These are phyloP conservation scores for Acrocephalus kingi DNA, from an alignment of 2,113 vertebrate genomes.

Conservation along the genomic window DNA sequence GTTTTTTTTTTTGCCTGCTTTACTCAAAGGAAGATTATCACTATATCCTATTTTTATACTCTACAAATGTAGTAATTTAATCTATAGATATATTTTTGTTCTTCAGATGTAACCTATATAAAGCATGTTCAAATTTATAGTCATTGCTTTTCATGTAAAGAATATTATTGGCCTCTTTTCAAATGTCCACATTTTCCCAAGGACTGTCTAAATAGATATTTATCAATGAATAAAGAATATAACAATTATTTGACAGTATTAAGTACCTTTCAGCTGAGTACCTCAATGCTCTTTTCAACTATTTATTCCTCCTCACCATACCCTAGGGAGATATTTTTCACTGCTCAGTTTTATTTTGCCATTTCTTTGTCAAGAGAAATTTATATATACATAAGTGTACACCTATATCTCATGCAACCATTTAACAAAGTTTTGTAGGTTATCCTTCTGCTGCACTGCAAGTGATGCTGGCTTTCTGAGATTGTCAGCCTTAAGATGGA, in stretches of 20 bases:
- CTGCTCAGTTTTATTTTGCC: not conserved
- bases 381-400: not conserved
- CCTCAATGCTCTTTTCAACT: slow-evolving; percentile 19
- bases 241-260: slow-evolving; percentile 39
- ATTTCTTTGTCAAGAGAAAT: not conserved
- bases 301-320: not conserved
- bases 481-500: not conserved
- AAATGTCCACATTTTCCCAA: slow-evolving; percentile 53
- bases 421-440: not conserved
- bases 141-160: slow-evolving; percentile 44
- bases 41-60: slow-evolving; percentile 59
- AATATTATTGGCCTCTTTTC: slow-evolving; percentile 44
- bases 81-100: slow-evolving; percentile 48
- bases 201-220: slow-evolving; percentile 7
- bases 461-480: not conserved
- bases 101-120: slow-evolving; percentile 55
- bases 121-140: slow-evolving; percentile 50
- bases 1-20: not conserved
- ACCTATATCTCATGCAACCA: not conserved
- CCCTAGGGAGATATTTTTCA: not conserved
- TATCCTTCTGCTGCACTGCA: not conserved
- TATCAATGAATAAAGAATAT: slow-evolving; percentile 15
- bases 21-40: slow-evolving; percentile 42
- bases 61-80: slow-evolving; percentile 56
- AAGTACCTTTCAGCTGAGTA: slow-evolving; percentile 24